These are phyloP conservation scores for Anthoptus insignis DNA, from an alignment of 2,888 invertebrate genomes.

Conservation along the genomic window DNA sequence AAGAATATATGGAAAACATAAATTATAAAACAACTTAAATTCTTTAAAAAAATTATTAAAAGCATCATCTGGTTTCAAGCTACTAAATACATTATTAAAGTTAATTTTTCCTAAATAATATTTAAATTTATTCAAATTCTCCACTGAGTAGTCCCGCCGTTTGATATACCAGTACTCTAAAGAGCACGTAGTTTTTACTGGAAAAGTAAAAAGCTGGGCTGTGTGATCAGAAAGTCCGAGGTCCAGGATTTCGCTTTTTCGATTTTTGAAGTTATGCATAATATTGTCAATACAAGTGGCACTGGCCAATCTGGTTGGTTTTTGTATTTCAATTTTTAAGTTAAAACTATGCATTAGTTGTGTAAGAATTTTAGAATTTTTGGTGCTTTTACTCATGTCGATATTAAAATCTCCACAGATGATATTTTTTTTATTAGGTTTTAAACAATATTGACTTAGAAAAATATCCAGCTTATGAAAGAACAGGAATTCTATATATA, in stretches of 20 bases:
- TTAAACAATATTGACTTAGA: conserved; percentile 3
- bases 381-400: conserved; percentile 14
- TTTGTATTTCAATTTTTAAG: conserved; percentile 15
- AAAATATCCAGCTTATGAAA: conserved; percentile 2
- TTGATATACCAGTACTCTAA: conserved; percentile 13
- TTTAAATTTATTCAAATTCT: conserved; percentile 12
- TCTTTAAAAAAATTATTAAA: conserved; percentile 12
- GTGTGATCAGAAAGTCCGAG: conserved; percentile 26
- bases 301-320: conserved; percentile 20
- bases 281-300: conserved; percentile 30
- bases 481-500: conserved; percentile 20
- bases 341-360: conserved; percentile 11
- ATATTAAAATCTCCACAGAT: conserved; percentile 31
- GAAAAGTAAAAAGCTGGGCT: conserved; percentile 2
- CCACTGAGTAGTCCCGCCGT: conserved; percentile 2
- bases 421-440: conserved; percentile 20
- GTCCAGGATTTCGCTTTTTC: conserved; percentile 14
- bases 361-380: background rate
- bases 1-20: conserved; percentile 6
- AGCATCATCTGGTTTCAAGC: background rate
- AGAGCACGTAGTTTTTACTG: background rate
- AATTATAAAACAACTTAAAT: conserved; percentile 15
- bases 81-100: conserved; percentile 2
- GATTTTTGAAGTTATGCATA: conserved; percentile 14
- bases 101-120: conserved; percentile 5